phyloP scores from a whole-genome alignment of 2,797 vertebrate species.

The Sebastes alutus region DNA sequence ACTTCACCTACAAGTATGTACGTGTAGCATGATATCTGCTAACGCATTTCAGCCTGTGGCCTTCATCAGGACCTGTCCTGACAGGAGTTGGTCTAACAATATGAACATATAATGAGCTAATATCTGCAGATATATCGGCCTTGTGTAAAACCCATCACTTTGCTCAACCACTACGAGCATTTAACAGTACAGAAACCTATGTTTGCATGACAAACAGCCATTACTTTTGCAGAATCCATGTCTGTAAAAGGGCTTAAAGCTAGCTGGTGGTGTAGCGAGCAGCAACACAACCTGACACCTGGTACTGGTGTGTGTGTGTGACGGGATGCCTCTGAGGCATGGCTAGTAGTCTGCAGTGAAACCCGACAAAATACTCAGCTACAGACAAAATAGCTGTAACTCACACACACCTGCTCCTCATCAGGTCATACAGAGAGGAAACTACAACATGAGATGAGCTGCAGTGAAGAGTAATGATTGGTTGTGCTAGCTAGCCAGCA shows the following conservation, averaged over 20 bases:
- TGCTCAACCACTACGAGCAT: neutral
- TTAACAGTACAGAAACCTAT: no score
- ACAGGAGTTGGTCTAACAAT: no score
- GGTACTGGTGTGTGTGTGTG: neutral
- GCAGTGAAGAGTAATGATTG: neutral
- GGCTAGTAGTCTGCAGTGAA: neutral
- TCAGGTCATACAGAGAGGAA: neutral
- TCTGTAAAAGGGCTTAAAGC: neutral
- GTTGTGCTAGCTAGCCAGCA: neutral
- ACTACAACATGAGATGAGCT: neutral
- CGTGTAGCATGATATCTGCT: neutral
- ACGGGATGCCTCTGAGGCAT: neutral
- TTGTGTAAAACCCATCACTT: neutral
- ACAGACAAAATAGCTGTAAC: neutral
- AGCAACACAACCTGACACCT: no score
- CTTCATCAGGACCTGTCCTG: neutral
- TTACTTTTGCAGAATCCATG: neutral
- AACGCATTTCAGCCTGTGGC: neutral
- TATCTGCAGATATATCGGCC: no score
- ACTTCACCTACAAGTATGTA: neutral
- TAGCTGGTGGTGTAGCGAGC: no score
- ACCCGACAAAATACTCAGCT: neutral
- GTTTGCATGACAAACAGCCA: neutral
- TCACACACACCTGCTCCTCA: neutral
- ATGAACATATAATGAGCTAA: no score